These are phyloP conservation scores for Spialia ferax DNA, from an alignment of 2,888 invertebrate genomes.

Conservation along the genomic window DNA sequence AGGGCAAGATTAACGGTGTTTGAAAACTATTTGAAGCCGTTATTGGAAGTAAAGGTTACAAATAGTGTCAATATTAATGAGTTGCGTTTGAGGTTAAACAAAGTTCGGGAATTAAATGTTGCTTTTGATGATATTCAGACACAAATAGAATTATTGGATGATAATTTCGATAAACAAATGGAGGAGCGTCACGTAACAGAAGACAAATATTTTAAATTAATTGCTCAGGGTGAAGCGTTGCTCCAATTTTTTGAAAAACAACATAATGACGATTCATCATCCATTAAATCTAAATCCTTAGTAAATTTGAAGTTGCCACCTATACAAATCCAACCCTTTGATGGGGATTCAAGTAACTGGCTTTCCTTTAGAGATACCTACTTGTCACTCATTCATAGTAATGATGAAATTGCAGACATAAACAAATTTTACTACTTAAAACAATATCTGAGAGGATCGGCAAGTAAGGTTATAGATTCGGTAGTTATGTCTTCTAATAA, in stretches of 20 bases:
- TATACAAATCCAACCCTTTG: neutral
- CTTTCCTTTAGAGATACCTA: slow-evolving; percentile 6
- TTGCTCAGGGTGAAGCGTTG: slow-evolving; percentile 7
- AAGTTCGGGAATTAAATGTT: neutral
- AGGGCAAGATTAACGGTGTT: neutral
- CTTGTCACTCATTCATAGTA: slow-evolving; percentile 5
- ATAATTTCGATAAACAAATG: slow-evolving; percentile 10
- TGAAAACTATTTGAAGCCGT: slow-evolving; percentile 7
- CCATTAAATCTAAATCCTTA: slow-evolving; percentile 1
- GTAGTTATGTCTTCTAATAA: neutral
- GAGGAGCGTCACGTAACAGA: neutral
- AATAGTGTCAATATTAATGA: neutral
- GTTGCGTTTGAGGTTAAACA: neutral
- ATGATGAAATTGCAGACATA: slow-evolving; percentile 4
- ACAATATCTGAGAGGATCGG: slow-evolving; percentile 3
- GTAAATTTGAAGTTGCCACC: slow-evolving; percentile 2
- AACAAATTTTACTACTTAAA: slow-evolving; percentile 1
- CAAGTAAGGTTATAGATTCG: slow-evolving; percentile 7
- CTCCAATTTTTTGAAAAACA: slow-evolving; percentile 1
- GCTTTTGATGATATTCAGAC: neutral
- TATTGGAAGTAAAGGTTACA: neutral
- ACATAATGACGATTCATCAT: slow-evolving; percentile 4
- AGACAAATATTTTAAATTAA: slow-evolving; percentile 7
- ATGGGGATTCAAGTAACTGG: slow-evolving; percentile 7
- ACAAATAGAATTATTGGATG: slow-evolving; percentile 1